A percentile compares a stretch with the other conserved stretches of the same genome.
Conservation (phyloP, 2,888 invertebrate genomes). For the Dicycla oo region DNA sequence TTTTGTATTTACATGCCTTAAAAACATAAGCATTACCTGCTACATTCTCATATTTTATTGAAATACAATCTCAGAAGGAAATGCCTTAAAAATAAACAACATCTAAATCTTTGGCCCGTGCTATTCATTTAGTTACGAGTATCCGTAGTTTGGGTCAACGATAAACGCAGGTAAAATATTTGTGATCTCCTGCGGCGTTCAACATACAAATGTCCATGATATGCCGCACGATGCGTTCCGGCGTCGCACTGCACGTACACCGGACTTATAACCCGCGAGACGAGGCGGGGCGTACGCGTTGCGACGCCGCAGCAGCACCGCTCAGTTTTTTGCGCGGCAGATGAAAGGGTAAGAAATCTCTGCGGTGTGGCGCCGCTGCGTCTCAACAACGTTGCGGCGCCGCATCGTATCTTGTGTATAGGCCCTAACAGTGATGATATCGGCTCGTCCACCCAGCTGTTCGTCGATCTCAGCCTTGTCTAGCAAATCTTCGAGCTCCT, state of each 20-base stretch:
- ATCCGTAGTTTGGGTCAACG: conserved; percentile 13
- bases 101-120: conserved; percentile 3
- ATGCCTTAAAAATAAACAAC: conserved; percentile 7
- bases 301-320: no score
- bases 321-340: no score
- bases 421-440: no score
- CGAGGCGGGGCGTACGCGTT: no score
- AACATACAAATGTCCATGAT: no score
- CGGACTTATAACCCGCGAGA: no score
- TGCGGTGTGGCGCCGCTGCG: no score
- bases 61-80: conserved; percentile 6
- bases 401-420: no score
- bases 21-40: not conserved
- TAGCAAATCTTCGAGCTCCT: conserved; percentile 29
- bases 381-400: no score
- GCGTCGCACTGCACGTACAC: no score
- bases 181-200: not conserved
- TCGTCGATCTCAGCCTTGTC: conserved; percentile 15
- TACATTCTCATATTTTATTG: conserved; percentile 25
- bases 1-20: not conserved
- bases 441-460: not conserved
- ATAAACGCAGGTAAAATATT: conserved; percentile 19
- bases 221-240: no score
- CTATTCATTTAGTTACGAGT: conserved; percentile 3
- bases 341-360: no score